Evolutionary conservation across 1,140 invertebrate species (phyloP).

Genomic region (Dreissena rostriformis): DNA sequence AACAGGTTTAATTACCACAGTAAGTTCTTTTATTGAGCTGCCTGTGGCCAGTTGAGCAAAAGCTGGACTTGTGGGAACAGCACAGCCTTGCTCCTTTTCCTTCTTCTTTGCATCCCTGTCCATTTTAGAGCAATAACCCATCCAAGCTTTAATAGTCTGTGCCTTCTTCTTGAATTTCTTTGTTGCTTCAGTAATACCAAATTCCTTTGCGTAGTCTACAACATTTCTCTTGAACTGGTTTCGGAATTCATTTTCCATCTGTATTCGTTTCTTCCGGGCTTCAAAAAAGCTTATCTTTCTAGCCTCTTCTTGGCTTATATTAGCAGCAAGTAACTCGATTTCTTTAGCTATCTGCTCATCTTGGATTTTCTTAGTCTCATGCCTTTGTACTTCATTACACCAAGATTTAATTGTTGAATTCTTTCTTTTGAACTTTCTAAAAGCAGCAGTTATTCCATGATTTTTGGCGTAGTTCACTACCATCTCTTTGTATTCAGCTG

Average conservation of each 20-base stretch:
- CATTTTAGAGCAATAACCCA: conserved; percentile 38
- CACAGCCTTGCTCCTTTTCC: neutral
- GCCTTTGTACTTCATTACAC: conserved; percentile 38
- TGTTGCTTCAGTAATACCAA: conserved; percentile 40
- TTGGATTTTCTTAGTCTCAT: conserved; percentile 39
- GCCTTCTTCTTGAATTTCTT: conserved; percentile 46
- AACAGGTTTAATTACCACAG: neutral
- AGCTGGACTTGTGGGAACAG: neutral
- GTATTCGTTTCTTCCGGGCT: conserved; percentile 34
- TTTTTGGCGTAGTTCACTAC: conserved; percentile 49
- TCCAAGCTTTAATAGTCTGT: conserved; percentile 38
- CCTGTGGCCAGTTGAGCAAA: neutral
- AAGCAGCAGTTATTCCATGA: conserved; percentile 51
- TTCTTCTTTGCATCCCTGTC: conserved; percentile 40
- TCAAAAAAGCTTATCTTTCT: conserved; percentile 30
- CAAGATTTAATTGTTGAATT: conserved; percentile 37
- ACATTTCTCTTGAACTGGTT: conserved; percentile 11
- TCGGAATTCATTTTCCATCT: conserved; percentile 34
- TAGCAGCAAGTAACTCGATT: conserved; percentile 32
- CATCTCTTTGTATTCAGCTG: conserved; percentile 36
- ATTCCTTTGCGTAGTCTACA: conserved; percentile 43
- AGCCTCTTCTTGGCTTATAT: conserved; percentile 36
- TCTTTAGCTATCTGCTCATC: conserved; percentile 41
- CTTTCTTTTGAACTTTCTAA: conserved; percentile 47
- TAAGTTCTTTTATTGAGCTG: neutral